Conservation (phyloP, 2,888 invertebrate genomes). For the Venustoraphidia nigricollis region DNA sequence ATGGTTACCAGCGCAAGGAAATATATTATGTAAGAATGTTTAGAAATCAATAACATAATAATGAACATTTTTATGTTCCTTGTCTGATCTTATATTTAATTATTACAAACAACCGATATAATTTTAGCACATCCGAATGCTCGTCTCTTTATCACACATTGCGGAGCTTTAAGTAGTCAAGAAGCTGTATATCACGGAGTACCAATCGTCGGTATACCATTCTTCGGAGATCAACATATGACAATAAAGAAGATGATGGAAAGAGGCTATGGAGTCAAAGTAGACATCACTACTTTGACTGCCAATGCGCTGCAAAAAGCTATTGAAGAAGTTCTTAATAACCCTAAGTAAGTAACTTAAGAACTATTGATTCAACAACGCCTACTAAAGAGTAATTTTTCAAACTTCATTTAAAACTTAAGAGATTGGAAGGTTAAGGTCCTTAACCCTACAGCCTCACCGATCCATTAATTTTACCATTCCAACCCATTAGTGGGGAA, state of each 20-base stretch:
- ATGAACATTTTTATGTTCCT: no score
- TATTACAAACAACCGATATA: not conserved
- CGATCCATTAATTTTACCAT: no score
- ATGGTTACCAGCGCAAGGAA: slow-evolving; percentile 29
- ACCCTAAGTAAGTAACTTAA: not conserved
- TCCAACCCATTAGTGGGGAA: no score
- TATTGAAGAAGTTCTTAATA: not conserved
- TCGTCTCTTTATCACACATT: not conserved
- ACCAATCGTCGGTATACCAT: not conserved
- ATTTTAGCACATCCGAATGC: not conserved
- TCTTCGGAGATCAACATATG: not conserved
- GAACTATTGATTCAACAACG: no score
- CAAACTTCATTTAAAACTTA: no score
- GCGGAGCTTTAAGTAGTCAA: not conserved
- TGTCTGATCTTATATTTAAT: no score
- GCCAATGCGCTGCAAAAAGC: not conserved
- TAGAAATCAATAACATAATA: no score
- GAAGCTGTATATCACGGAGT: not conserved
- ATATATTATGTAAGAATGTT: slow-evolving; percentile 23
- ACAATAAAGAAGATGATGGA: not conserved
- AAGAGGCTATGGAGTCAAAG: not conserved
- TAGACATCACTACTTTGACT: not conserved
- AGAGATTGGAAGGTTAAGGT: no score
- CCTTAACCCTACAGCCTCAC: no score
- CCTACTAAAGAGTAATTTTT: no score